phyloP scores from a whole-genome alignment of 1,140 invertebrate species.

The Octopus bimaculoides region DNA sequence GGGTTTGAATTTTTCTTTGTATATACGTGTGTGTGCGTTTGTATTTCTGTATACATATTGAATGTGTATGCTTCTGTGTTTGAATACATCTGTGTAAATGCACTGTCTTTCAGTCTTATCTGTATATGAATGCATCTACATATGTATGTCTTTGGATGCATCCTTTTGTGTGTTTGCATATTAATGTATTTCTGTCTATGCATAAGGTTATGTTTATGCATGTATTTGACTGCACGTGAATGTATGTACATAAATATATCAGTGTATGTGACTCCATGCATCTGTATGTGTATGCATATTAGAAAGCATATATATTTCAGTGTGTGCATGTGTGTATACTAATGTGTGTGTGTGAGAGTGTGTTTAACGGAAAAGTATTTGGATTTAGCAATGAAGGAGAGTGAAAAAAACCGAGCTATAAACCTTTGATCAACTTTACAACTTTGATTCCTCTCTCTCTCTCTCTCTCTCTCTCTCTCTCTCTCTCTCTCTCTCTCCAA shows the following conservation, averaged over 20 bases:
- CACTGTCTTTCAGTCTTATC: background rate
- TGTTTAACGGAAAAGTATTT: too few relatives aligned
- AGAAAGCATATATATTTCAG: background rate
- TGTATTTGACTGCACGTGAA: background rate
- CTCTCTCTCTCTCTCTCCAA: background rate
- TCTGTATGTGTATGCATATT: background rate
- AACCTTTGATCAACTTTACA: background rate
- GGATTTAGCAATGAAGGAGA: too few relatives aligned
- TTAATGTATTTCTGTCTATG: background rate
- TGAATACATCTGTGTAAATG: background rate
- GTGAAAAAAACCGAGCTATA: too few relatives aligned
- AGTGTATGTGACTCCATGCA: background rate
- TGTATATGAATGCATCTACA: background rate
- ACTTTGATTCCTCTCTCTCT: background rate
- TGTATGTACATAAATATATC: background rate
- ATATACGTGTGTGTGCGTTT: background rate
- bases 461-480: background rate
- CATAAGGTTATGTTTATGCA: background rate
- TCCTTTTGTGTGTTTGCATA: background rate
- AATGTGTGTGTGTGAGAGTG: background rate
- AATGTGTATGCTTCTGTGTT: background rate
- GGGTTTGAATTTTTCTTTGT: background rate
- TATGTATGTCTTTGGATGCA: background rate
- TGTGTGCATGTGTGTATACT: background rate
- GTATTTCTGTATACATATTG: background rate